Conservation (phyloP, 2,797 vertebrate species). For the Chaunax sp. region DNA sequence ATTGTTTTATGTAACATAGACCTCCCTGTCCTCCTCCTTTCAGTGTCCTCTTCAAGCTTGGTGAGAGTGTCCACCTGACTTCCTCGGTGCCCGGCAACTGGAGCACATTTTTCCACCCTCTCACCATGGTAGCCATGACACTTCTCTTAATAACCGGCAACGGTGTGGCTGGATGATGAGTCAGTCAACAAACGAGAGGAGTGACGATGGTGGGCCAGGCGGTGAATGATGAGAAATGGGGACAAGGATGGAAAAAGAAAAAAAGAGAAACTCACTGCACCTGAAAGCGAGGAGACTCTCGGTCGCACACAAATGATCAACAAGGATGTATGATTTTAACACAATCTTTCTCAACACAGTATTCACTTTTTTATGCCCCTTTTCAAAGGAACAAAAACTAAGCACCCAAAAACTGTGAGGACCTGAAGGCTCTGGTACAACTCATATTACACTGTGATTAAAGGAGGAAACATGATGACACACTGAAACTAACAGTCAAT, state of each 20-base stretch:
- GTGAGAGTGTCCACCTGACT: slow-evolving; percentile 90
- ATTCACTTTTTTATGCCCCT: slow-evolving; percentile 58
- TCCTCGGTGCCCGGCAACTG: slow-evolving; percentile 84
- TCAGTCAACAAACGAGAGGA: slow-evolving; percentile 78
- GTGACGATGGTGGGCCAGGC: slow-evolving; percentile 41
- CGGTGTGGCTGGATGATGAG: slow-evolving; percentile 74
- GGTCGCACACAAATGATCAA: slow-evolving; percentile 72
- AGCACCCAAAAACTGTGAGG: slow-evolving; percentile 21
- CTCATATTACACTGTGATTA: slow-evolving; percentile 55
- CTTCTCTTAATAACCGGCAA: slow-evolving; percentile 77
- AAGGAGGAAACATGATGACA: slow-evolving; percentile 56
- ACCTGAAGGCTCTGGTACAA: slow-evolving; percentile 38
- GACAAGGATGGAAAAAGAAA: slow-evolving; percentile 23
- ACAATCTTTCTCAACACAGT: slow-evolving; percentile 73
- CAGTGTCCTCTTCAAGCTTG: slow-evolving; percentile 99
- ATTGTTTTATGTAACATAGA: slow-evolving; percentile 51
- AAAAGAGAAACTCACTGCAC: slow-evolving; percentile 28
- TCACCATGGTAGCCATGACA: slow-evolving; percentile 77
- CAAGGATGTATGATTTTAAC: slow-evolving; percentile 71
- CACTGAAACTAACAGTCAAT: slow-evolving; percentile 10
- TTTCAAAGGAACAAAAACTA: slow-evolving; percentile 71
- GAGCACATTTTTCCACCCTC: slow-evolving; percentile 86
- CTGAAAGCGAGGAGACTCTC: slow-evolving; percentile 56
- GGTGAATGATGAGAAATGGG: slow-evolving; percentile 49
- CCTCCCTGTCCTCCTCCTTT: slow-evolving; percentile 52